Conservation (phyloP, 2,113 vertebrate genomes). For the Otolemur garnettii region DNA sequence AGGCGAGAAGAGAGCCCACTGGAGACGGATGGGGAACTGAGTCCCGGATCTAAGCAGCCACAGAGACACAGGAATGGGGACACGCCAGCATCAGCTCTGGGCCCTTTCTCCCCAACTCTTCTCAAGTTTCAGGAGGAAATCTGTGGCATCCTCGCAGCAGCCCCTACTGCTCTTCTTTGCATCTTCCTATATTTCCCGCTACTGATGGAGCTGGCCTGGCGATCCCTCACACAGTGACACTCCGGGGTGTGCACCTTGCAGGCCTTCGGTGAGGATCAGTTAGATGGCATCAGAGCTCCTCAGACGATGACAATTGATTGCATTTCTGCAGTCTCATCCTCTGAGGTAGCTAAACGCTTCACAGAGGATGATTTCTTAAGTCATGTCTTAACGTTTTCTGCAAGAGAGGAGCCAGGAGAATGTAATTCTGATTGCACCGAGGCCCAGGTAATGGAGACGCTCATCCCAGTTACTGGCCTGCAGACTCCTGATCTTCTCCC, state of each 20-base stretch:
- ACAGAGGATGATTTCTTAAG: not conserved
- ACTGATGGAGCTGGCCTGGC: not conserved
- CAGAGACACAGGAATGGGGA: not conserved
- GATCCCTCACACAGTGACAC: not conserved
- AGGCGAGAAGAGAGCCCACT: not conserved
- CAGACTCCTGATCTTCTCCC: not conserved
- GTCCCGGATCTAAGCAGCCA: not conserved
- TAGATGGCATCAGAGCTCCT: not conserved
- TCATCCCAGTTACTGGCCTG: not conserved
- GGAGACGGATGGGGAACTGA: not conserved
- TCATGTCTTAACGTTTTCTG: not conserved
- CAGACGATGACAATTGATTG: not conserved
- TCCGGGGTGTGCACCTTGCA: not conserved
- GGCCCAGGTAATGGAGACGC: not conserved
- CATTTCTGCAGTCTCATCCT: not conserved
- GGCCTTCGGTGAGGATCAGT: not conserved
- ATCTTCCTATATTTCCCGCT: not conserved
- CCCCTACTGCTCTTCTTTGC: not conserved
- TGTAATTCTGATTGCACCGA: not conserved
- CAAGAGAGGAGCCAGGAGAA: not conserved
- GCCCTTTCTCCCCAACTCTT: not conserved
- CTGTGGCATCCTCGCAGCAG: rapidly evolving
- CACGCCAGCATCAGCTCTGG: not conserved
- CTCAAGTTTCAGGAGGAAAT: not conserved
- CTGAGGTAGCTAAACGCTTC: not conserved